Evolutionary conservation across 2,113 vertebrate genomes (phyloP).

Genomic region (Sapajus apella): DNA sequence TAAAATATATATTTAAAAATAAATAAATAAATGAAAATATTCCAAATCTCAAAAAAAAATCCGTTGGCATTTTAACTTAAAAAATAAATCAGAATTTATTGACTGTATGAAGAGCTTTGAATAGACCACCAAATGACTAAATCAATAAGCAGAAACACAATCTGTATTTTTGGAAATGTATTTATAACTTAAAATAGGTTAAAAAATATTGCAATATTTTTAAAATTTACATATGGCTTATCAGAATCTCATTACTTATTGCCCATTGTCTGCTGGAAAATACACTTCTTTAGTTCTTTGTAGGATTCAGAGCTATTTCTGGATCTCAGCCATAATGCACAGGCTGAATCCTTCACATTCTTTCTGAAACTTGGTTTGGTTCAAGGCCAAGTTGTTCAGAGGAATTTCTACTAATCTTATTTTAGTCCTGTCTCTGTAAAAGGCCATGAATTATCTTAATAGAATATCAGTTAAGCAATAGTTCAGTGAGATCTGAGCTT

Average conservation of each 20-base stretch:
- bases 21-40: no score
- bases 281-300: not conserved
- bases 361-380: not conserved
- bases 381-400: conserved; percentile 21
- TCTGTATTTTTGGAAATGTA: conserved; percentile 42
- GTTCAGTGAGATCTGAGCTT: not conserved
- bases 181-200: conserved; percentile 37
- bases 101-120: not conserved
- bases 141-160: not conserved
- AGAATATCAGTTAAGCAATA: not conserved
- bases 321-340: conserved; percentile 21
- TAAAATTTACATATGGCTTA: conserved; percentile 9
- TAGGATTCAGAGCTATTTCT: conserved; percentile 61
- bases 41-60: not conserved
- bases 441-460: conserved; percentile 4
- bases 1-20: no score
- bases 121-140: not conserved
- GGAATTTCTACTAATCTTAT: conserved; percentile 49
- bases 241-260: not conserved
- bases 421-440: conserved; percentile 43
- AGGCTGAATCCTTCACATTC: conserved; percentile 46
- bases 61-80: not conserved
- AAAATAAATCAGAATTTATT: not conserved
- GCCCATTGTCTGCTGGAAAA: conserved; percentile 5
- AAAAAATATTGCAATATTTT: conserved; percentile 23